Percentiles rank a stretch among this genome's conserved stretches.
phyloP scores from a whole-genome alignment of 1,140 invertebrate genomes.

The Sminthurides bifidus region DNA sequence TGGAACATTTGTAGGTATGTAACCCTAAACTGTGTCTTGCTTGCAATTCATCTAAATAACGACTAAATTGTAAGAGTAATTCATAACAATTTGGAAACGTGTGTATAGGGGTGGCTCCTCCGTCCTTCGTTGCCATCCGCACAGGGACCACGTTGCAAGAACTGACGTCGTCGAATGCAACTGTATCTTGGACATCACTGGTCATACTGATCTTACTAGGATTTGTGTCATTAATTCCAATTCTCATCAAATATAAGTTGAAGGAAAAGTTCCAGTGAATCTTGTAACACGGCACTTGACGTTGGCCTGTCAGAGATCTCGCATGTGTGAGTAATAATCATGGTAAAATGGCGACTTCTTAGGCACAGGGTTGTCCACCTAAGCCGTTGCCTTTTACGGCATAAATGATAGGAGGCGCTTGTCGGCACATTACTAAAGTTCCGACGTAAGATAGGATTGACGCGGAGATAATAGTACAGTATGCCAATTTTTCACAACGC shows the following conservation, averaged over 20 bases:
- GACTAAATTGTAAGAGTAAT: not conserved
- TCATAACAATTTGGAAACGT: slow-evolving; percentile 12
- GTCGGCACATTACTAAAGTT: no score
- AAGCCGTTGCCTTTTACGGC: no score
- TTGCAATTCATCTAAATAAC: not conserved
- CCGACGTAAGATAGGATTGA: no score
- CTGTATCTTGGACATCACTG: slow-evolving; percentile 80
- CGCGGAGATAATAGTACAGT: no score
- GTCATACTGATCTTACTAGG: slow-evolving; percentile 62
- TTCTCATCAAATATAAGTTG: slow-evolving; percentile 74
- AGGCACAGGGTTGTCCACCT: no score
- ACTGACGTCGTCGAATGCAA: slow-evolving; percentile 75
- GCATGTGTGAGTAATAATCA: no score
- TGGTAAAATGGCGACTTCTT: no score
- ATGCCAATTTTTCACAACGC: no score
- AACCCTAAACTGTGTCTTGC: not conserved
- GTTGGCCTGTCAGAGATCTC: no score
- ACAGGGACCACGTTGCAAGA: slow-evolving; percentile 91
- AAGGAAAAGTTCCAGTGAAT: slow-evolving; percentile 63
- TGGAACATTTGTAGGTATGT: slow-evolving; percentile 66
- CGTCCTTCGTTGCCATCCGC: slow-evolving; percentile 94
- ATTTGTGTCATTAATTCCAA: slow-evolving; percentile 73
- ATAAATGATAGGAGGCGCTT: no score
- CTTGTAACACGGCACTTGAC: no score
- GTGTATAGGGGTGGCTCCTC: slow-evolving; percentile 86